Conservation (phyloP, 2,797 vertebrate species). For the Sphenodon punctatus region DNA sequence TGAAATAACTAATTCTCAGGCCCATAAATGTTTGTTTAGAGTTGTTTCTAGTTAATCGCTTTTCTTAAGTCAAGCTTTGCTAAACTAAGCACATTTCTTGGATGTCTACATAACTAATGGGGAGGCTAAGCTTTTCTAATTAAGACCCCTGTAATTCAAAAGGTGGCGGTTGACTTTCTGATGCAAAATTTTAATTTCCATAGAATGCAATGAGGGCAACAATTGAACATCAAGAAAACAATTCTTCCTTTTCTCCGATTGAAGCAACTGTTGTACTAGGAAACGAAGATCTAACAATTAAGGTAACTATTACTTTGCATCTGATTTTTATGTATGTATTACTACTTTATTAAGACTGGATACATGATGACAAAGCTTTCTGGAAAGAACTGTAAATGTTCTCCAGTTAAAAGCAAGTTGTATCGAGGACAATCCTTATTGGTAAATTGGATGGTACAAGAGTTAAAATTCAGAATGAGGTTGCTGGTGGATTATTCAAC, state of each 20-base stretch:
- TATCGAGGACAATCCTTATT: not conserved
- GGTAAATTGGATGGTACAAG: not conserved
- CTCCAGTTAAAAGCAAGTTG: not conserved
- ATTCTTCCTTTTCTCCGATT: constrained; percentile 82
- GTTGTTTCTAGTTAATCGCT: too few relatives aligned
- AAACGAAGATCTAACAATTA: constrained; percentile 93
- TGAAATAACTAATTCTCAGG: too few relatives aligned
- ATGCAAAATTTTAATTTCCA: constrained; percentile 35
- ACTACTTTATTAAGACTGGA: too few relatives aligned
- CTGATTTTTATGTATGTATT: not conserved
- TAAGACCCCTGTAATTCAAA: not conserved
- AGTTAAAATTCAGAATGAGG: not conserved
- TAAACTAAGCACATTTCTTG: too few relatives aligned
- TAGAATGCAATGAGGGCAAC: constrained; percentile 99
- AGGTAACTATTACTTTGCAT: constrained; percentile 76
- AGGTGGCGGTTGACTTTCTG: too few relatives aligned
- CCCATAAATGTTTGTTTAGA: too few relatives aligned
- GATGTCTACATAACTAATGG: too few relatives aligned
- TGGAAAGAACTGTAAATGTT: not conserved
- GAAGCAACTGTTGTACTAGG: constrained; percentile 94
- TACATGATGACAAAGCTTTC: not conserved
- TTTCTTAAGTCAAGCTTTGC: too few relatives aligned
- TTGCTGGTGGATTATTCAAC: not conserved
- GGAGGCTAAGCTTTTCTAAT: too few relatives aligned
- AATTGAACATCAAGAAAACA: constrained; percentile 91